These are phyloP conservation scores for Oplegnathus fasciatus DNA, from an alignment of 2,113 vertebrate species.

Conservation along the genomic window DNA sequence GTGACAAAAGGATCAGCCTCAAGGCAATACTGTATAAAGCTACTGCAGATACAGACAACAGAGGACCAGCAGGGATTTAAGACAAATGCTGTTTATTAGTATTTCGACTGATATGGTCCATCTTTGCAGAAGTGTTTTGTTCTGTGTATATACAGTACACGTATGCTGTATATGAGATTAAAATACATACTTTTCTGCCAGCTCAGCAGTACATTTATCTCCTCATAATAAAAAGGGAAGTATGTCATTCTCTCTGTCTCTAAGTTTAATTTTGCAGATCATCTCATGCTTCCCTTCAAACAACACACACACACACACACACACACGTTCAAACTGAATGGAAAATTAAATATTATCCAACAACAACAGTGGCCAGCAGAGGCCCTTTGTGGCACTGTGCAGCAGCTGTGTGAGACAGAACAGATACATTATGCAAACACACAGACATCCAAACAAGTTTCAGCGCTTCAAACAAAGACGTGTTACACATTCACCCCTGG, in stretches of 20 bases:
- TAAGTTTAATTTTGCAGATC: neutral
- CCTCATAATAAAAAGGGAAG: neutral
- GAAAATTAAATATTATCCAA: slow-evolving; percentile 79
- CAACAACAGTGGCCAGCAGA: slow-evolving; percentile 53
- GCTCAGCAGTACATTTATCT: neutral
- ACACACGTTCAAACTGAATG: slow-evolving; percentile 16
- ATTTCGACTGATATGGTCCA: neutral
- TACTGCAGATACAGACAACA: neutral
- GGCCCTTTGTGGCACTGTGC: slow-evolving; percentile 23
- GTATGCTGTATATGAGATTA: neutral
- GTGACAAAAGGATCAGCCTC: neutral
- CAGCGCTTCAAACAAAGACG: neutral
- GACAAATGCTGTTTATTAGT: neutral
- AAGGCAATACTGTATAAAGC: neutral
- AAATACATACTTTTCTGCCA: neutral
- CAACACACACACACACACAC: slow-evolving; percentile 13
- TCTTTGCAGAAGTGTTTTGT: neutral
- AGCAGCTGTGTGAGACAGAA: slow-evolving; percentile 52
- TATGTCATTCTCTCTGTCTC: neutral
- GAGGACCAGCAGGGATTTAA: neutral
- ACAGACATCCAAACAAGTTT: slow-evolving; percentile 28
- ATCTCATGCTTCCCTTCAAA: slow-evolving; percentile 19
- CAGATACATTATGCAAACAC: slow-evolving; percentile 67
- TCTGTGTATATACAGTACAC: too few relatives aligned
- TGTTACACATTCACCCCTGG: slow-evolving; percentile 31